Conservation (phyloP, 2,797 vertebrate species). For the Cephalopachus bancanus region DNA sequence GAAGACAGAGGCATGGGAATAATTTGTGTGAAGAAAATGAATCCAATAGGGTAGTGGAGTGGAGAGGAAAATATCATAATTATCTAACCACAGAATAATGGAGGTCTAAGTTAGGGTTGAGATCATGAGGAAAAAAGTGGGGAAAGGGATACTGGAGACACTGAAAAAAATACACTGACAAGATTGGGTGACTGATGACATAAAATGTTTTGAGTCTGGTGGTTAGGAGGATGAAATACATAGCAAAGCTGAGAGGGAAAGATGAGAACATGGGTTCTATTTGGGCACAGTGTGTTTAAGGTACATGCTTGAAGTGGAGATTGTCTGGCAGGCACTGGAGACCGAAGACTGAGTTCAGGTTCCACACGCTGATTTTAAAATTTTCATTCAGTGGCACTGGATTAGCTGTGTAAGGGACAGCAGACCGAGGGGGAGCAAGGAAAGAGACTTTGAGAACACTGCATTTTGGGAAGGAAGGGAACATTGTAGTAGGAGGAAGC, state of each 20-base stretch:
- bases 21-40: neutral
- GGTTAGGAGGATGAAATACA: neutral
- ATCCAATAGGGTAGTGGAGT: neutral
- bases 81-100: neutral
- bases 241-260: neutral
- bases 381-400: neutral
- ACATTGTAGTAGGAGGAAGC: neutral
- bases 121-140: neutral
- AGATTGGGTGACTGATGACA: neutral
- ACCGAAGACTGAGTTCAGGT: neutral
- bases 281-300: neutral
- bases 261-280: neutral
- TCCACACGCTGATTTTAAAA: neutral
- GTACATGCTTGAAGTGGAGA: neutral
- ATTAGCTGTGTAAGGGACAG: neutral
- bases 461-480: neutral
- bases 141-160: neutral
- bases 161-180: slow-evolving; percentile 1
- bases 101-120: neutral
- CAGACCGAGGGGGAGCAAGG: neutral
- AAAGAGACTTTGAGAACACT: neutral
- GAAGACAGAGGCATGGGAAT: neutral
- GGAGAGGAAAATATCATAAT: neutral
- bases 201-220: neutral
- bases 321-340: neutral